Percentiles rank a stretch among this genome's conserved stretches.
Conservation (phyloP, 1,140 invertebrate species). For the Aphelenchoides besseyi region DNA sequence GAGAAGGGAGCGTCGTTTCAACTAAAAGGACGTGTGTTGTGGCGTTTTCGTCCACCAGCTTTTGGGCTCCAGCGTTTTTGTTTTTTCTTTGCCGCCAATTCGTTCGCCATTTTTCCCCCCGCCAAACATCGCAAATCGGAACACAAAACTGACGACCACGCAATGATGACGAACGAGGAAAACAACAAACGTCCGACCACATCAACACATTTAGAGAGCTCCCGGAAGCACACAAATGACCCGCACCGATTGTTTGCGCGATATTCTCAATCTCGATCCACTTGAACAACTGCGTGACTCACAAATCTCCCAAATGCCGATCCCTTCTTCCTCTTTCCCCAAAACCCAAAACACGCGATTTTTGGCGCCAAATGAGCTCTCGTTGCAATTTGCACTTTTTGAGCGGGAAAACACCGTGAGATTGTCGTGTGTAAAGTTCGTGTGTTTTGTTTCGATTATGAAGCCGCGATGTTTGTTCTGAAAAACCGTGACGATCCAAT, state of each 20-base stretch:
- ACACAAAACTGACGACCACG: not conserved
- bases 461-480: too few species aligned
- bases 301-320: not conserved
- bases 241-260: too few species aligned
- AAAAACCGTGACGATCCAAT: too few species aligned
- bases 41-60: not conserved
- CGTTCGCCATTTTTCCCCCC: not conserved
- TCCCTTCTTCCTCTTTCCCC: not conserved
- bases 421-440: too few species aligned
- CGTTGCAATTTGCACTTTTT: too few species aligned
- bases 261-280: too few species aligned
- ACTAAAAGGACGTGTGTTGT: not conserved
- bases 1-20: not conserved
- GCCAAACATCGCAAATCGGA: slow-evolving; percentile 1
- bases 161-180: not conserved
- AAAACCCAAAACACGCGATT: not conserved
- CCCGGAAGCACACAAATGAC: too few species aligned
- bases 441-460: too few species aligned
- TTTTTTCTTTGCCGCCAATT: not conserved
- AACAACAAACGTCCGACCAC: not conserved
- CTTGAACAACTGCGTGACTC: not conserved
- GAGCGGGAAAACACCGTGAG: too few species aligned
- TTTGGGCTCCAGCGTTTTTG: not conserved
- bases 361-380: slow-evolving; percentile 2
- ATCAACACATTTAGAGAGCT: too few species aligned